A percentile compares a stretch with the other conserved stretches of the same genome.
Evolutionary conservation across 1,140 invertebrate species (phyloP).

Genomic region (Pararge aegeria): DNA sequence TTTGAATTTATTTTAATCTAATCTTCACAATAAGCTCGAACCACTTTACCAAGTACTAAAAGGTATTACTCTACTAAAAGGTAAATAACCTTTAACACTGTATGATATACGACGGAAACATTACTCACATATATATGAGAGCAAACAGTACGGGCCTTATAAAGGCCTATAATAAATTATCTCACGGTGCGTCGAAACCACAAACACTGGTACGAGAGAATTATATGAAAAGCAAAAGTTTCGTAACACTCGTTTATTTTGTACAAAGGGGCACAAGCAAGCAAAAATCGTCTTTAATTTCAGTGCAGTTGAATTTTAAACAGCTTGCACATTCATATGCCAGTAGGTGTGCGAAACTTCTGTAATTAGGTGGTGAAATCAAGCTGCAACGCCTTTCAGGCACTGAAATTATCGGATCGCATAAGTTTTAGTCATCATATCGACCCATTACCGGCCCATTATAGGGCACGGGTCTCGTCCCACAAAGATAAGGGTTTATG

Average conservation of each 20-base stretch:
- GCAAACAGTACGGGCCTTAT: slow-evolving; percentile 1
- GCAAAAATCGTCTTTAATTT: background rate
- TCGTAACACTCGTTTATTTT: slow-evolving; percentile 4
- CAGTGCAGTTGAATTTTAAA: background rate
- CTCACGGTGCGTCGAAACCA: slow-evolving; percentile 7
- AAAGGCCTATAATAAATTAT: slow-evolving; percentile 12
- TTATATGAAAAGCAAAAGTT: slow-evolving; percentile 12
- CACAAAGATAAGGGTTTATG: too few relatives aligned
- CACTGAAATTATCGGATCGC: background rate
- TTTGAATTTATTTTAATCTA: background rate
- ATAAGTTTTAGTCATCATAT: too few relatives aligned
- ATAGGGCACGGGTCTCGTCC: too few relatives aligned
- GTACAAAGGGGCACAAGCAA: background rate
- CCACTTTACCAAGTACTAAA: background rate
- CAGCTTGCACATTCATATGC: background rate
- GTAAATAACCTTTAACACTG: slow-evolving; percentile 3
- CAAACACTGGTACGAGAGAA: slow-evolving; percentile 6
- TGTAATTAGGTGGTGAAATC: slow-evolving; percentile 5
- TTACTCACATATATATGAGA: slow-evolving; percentile 6
- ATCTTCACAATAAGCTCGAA: background rate
- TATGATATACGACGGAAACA: slow-evolving; percentile 3
- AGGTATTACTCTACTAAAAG: background rate
- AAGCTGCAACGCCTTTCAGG: background rate
- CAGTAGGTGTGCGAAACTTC: background rate
- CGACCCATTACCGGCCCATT: too few relatives aligned